Evolutionary conservation across 2,888 invertebrate genomes (phyloP).

Genomic region (Agrenia bidenticulata): DNA sequence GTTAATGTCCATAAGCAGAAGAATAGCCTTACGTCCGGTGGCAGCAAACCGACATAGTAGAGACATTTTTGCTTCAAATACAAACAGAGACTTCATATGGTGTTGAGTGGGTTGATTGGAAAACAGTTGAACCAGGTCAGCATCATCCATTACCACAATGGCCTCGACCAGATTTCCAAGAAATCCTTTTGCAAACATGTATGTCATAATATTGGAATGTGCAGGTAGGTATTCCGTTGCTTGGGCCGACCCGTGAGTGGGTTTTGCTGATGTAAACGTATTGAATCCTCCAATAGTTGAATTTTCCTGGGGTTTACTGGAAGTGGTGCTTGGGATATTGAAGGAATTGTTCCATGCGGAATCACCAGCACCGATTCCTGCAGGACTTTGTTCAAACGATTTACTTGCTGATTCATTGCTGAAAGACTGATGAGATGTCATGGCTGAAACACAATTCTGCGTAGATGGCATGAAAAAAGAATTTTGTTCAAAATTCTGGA

Average conservation of each 20-base stretch:
- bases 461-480: too few species aligned
- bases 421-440: too few species aligned
- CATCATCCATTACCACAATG: constrained; percentile 42
- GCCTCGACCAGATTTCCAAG: constrained; percentile 44
- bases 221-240: background rate
- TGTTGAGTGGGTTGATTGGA: constrained; percentile 22
- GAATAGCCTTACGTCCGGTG: constrained; percentile 41
- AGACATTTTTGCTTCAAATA: constrained; percentile 50
- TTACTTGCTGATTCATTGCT: too few species aligned
- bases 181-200: constrained; percentile 46
- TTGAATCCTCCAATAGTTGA: background rate
- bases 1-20: constrained; percentile 44
- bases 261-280: background rate
- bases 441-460: too few species aligned
- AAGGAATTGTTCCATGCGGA: too few species aligned
- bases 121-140: constrained; percentile 42
- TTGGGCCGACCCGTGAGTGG: background rate
- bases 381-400: too few species aligned
- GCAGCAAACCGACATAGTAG: constrained; percentile 45
- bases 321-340: background rate
- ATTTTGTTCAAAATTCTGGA: too few species aligned
- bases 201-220: constrained; percentile 23
- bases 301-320: background rate
- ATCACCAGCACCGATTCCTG: too few species aligned
- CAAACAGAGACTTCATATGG: constrained; percentile 45